phyloP scores from a whole-genome alignment of 2,113 vertebrate species.

The Synchiropus splendidus region DNA sequence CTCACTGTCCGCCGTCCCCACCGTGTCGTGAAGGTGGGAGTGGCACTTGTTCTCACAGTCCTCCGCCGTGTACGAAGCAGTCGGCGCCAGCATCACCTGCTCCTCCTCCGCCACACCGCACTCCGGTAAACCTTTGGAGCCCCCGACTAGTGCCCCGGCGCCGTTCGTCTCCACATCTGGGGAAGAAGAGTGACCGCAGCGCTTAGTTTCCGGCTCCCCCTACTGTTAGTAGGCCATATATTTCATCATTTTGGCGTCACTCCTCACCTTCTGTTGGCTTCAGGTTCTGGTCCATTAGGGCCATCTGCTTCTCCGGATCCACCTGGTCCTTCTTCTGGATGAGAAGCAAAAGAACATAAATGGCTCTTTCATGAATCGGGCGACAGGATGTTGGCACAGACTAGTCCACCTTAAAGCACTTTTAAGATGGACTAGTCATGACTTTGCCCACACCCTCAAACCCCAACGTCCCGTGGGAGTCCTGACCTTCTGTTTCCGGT shows the following conservation, averaged over 20 bases:
- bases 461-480: background rate
- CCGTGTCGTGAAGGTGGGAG: conserved; percentile 92
- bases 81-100: conserved; percentile 85
- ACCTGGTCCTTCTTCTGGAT: conserved; percentile 80
- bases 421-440: too few relatives aligned
- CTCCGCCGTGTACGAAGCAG: conserved; percentile 69
- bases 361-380: background rate
- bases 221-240: too few relatives aligned
- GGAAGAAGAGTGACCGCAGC: background rate
- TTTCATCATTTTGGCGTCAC: background rate
- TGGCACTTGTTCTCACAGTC: conserved; percentile 97
- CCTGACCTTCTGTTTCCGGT: conserved; percentile 89
- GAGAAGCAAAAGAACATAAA: conserved; percentile 23
- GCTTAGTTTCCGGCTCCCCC: too few relatives aligned
- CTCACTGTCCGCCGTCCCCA: conserved; percentile 83
- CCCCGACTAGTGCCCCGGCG: conserved; percentile 61
- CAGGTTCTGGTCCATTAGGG: conserved; percentile 71
- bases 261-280: conserved; percentile 76
- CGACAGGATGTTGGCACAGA: background rate
- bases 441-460: background rate
- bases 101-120: conserved; percentile 77
- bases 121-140: conserved; percentile 34
- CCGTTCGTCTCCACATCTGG: conserved; percentile 59
- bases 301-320: conserved; percentile 77
- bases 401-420: too few relatives aligned